phyloP scores from a whole-genome alignment of 1,140 invertebrate genomes.

The Megalonaias nervosa region DNA sequence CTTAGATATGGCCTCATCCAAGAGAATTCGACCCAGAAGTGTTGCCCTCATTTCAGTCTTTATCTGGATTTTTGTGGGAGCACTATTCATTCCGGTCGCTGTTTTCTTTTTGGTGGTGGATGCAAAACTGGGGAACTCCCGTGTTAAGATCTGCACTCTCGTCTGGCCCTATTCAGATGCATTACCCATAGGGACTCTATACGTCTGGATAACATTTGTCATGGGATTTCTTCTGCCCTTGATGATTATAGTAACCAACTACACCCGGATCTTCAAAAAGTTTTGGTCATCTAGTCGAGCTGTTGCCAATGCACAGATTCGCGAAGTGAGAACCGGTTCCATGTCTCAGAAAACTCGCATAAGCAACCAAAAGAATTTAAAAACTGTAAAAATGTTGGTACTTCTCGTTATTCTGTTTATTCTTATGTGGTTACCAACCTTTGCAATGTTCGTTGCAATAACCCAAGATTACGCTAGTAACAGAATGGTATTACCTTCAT shows the following conservation, averaged over 20 bases:
- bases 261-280: slow-evolving; percentile 50
- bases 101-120: slow-evolving; percentile 50
- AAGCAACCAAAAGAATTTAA: slow-evolving; percentile 35
- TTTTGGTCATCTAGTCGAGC: slow-evolving; percentile 43
- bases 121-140: slow-evolving; percentile 30
- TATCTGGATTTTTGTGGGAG: slow-evolving; percentile 51
- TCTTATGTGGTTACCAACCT: slow-evolving; percentile 61
- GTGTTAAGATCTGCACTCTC: slow-evolving; percentile 53
- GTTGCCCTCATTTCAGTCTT: slow-evolving; percentile 36
- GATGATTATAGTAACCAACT: slow-evolving; percentile 45
- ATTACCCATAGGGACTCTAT: slow-evolving; percentile 41
- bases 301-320: slow-evolving; percentile 2
- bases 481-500: slow-evolving; percentile 43
- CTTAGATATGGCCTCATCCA: slow-evolving; percentile 12
- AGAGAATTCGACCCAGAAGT: slow-evolving; percentile 37
- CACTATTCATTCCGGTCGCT: slow-evolving; percentile 44
- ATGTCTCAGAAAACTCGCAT: slow-evolving; percentile 13
- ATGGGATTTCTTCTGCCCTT: slow-evolving; percentile 53
- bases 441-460: slow-evolving; percentile 48
- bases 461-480: slow-evolving; percentile 35
- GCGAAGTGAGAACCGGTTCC: background rate
- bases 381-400: slow-evolving; percentile 53
- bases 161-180: slow-evolving; percentile 50
- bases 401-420: slow-evolving; percentile 53
- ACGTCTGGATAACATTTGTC: slow-evolving; percentile 25